phyloP scores from a whole-genome alignment of 2,888 invertebrate species.

The Mechanitis messenoides region DNA sequence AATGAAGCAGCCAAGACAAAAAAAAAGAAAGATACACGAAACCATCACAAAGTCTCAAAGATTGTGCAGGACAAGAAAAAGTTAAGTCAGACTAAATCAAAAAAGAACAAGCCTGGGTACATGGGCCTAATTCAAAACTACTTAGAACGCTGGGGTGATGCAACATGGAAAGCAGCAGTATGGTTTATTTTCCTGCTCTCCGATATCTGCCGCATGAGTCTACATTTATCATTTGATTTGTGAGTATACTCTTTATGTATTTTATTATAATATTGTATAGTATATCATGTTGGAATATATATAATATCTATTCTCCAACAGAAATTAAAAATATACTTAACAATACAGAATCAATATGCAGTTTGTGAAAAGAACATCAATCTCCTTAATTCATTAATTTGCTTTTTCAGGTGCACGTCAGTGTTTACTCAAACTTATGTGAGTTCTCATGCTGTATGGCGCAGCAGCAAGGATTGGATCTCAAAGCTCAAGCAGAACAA shows the following conservation, averaged over 20 bases:
- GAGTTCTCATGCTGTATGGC: slow-evolving; percentile 68
- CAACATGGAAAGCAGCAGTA: slow-evolving; percentile 78
- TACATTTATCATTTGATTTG: slow-evolving; percentile 83
- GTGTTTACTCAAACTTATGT: slow-evolving; percentile 70
- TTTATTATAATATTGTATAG: no score
- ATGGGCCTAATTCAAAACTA: slow-evolving; percentile 64
- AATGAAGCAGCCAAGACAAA: slow-evolving; percentile 51
- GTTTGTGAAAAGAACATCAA: no score
- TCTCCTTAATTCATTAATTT: neutral
- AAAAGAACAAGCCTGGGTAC: slow-evolving; percentile 64
- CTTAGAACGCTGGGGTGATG: slow-evolving; percentile 75
- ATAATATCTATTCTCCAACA: no score
- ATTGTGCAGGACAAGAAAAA: slow-evolving; percentile 69
- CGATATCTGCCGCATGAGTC: slow-evolving; percentile 87
- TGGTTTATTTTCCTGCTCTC: slow-evolving; percentile 89
- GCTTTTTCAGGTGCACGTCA: slow-evolving; percentile 58
- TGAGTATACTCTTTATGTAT: slow-evolving; percentile 61
- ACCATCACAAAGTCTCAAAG: slow-evolving; percentile 54
- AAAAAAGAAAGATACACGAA: slow-evolving; percentile 71
- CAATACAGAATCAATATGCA: no score
- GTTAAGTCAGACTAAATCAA: slow-evolving; percentile 56
- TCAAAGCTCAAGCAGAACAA: slow-evolving; percentile 62
- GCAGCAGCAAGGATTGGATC: slow-evolving; percentile 62
- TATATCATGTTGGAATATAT: no score
- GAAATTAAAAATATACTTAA: no score